A percentile compares a stretch with the other conserved stretches of the same genome.
Evolutionary conservation across 2,113 vertebrate species (phyloP).

Genomic region (Ascaphus truei): DNA sequence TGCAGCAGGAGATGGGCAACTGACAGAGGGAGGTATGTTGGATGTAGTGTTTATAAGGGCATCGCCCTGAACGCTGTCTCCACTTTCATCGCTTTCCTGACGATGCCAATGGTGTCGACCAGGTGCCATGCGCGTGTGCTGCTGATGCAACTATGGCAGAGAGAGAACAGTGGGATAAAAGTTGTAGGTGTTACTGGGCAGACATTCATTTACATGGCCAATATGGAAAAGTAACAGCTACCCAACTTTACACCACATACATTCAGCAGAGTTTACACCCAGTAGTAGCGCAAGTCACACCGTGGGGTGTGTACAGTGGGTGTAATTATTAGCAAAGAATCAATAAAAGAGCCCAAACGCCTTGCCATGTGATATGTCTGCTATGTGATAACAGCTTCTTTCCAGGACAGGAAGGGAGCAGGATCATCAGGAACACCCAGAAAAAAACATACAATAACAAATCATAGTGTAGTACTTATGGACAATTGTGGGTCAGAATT

Average conservation of each 20-base stretch:
- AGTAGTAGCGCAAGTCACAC: not conserved
- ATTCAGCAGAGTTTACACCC: not conserved
- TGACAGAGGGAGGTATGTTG: slow-evolving; percentile 80
- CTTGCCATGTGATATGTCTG: too few relatives aligned
- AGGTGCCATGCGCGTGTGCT: slow-evolving; percentile 80
- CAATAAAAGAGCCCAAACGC: too few relatives aligned
- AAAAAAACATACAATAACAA: too few relatives aligned
- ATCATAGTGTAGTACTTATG: too few relatives aligned
- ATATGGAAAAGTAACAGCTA: too few relatives aligned
- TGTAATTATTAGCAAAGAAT: too few relatives aligned
- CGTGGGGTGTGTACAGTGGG: too few relatives aligned
- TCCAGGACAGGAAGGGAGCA: too few relatives aligned
- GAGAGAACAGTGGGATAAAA: not conserved
- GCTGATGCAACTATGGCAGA: slow-evolving; percentile 82
- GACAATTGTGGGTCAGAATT: too few relatives aligned
- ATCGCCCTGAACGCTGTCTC: slow-evolving; percentile 83
- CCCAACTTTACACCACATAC: not conserved
- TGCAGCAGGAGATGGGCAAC: slow-evolving; percentile 73
- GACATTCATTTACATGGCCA: too few relatives aligned
- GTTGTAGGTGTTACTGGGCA: not conserved
- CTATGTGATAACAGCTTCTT: too few relatives aligned
- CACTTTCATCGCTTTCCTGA: slow-evolving; percentile 90
- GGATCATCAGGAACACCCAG: too few relatives aligned
- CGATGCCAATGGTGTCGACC: slow-evolving; percentile 93
- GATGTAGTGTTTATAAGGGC: slow-evolving; percentile 52